phyloP scores from a whole-genome alignment of 1,140 invertebrate species.

The Drosophila triauraria region DNA sequence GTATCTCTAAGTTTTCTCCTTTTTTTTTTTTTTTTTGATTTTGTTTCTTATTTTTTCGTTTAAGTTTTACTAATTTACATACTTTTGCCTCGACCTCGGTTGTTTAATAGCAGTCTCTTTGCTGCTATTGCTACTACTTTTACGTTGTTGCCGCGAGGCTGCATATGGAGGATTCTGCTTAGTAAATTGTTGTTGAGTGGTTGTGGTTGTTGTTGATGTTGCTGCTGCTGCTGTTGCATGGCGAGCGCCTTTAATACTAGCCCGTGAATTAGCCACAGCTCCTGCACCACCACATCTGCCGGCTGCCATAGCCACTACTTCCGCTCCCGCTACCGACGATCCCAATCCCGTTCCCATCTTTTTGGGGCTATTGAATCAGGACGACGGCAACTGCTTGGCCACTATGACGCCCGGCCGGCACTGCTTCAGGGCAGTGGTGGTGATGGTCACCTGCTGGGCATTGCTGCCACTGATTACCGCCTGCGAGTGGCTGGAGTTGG shows the following conservation, averaged over 20 bases:
- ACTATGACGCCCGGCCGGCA: slow-evolving; percentile 94
- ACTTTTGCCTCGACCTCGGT: slow-evolving; percentile 45
- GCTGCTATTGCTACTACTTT: slow-evolving; percentile 41
- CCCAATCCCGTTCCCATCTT: slow-evolving; percentile 23
- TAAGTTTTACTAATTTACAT: slow-evolving; percentile 44
- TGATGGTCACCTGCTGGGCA: slow-evolving; percentile 69
- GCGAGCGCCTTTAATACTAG: slow-evolving; percentile 71
- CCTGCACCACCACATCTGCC: slow-evolving; percentile 32
- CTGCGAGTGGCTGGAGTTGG: slow-evolving; percentile 16
- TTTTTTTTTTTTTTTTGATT: slow-evolving; percentile 15
- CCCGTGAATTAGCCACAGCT: slow-evolving; percentile 28
- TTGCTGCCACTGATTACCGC: slow-evolving; percentile 45
- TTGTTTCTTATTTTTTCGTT: slow-evolving; percentile 20
- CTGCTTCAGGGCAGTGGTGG: slow-evolving; percentile 87
- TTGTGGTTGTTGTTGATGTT: slow-evolving; percentile 12
- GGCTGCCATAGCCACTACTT: slow-evolving; percentile 19
- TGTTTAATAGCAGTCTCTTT: slow-evolving; percentile 45
- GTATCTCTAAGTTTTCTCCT: slow-evolving; percentile 18
- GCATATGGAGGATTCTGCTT: slow-evolving; percentile 49
- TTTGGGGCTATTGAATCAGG: slow-evolving; percentile 76
- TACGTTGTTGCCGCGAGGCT: slow-evolving; percentile 48
- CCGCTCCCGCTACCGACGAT: slow-evolving; percentile 19
- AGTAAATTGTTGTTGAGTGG: slow-evolving; percentile 54
- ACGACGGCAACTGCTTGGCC: slow-evolving; percentile 88
- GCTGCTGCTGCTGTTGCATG: slow-evolving; percentile 36